phyloP scores from a whole-genome alignment of 2,797 vertebrate species.

The Percopsis omiscomaycus region DNA sequence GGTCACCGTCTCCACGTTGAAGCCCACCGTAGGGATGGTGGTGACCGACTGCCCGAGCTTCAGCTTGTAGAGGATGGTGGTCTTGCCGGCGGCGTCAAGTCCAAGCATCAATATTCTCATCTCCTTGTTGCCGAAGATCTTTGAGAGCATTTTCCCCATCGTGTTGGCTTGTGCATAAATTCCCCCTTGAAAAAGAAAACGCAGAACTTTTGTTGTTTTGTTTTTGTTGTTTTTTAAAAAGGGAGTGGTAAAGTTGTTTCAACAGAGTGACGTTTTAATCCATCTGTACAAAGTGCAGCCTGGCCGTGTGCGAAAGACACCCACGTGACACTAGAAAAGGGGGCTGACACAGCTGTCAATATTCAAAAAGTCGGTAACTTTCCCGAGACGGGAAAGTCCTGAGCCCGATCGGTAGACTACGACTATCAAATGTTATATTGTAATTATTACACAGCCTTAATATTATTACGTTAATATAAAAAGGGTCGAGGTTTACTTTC shows the following conservation, averaged over 20 bases:
- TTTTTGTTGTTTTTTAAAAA: slow-evolving; percentile 10
- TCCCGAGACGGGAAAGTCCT: slow-evolving; percentile 34
- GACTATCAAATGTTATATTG: slow-evolving; percentile 29
- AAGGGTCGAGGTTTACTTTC: slow-evolving; percentile 57
- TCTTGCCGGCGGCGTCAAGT: slow-evolving; percentile 96
- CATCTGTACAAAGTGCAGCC: slow-evolving; percentile 14
- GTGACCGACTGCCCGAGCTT: slow-evolving; percentile 99
- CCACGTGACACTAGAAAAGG: slow-evolving; percentile 58
- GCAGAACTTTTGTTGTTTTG: slow-evolving; percentile 26
- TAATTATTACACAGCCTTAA: slow-evolving; percentile 20
- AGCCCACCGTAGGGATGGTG: slow-evolving; percentile 96
- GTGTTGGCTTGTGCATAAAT: slow-evolving; percentile 79
- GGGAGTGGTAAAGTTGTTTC: background rate
- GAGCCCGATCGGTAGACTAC: slow-evolving; percentile 45
- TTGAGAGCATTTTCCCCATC: slow-evolving; percentile 98
- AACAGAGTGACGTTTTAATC: background rate
- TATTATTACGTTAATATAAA: slow-evolving; percentile 13
- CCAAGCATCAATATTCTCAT: slow-evolving; percentile 99
- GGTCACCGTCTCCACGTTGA: slow-evolving; percentile 98
- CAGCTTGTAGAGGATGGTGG: slow-evolving; percentile 97
- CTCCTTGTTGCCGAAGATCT: slow-evolving; percentile 99
- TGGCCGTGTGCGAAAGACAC: slow-evolving; percentile 24
- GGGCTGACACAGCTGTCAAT: slow-evolving; percentile 52
- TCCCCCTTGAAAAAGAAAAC: slow-evolving; percentile 43
- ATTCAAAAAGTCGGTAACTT: slow-evolving; percentile 37